A percentile compares a stretch with the other conserved stretches of the same genome.
These are phyloP conservation scores for Elymnias hypermnestra DNA, from an alignment of 1,140 invertebrate genomes.

Conservation along the genomic window DNA sequence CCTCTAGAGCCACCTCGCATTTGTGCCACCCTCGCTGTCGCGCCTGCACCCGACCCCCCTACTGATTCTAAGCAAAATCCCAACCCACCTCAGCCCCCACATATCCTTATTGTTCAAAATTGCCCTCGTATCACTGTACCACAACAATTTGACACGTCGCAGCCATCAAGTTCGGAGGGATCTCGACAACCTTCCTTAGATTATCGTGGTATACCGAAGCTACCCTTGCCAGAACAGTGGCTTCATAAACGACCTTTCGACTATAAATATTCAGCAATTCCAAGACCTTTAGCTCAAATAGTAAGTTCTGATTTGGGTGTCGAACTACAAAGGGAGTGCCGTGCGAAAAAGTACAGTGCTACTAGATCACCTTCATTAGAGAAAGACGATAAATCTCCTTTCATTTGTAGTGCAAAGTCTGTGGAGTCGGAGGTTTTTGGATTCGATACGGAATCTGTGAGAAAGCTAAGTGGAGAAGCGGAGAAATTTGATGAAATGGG, in stretches of 20 bases:
- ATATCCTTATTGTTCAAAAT: constrained; percentile 48
- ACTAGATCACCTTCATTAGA: constrained; percentile 70
- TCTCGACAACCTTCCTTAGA: constrained; percentile 24
- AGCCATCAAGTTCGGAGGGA: constrained; percentile 27
- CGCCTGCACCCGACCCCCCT: constrained; percentile 28
- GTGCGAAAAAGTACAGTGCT: constrained; percentile 64
- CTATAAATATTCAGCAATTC: constrained; percentile 53
- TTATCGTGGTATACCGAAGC: constrained; percentile 43
- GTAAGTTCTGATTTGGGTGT: constrained; percentile 47
- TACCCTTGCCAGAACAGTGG: constrained; percentile 61
- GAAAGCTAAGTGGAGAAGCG: constrained; percentile 37
- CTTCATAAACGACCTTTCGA: constrained; percentile 51
- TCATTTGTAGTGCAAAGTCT: constrained; percentile 44
- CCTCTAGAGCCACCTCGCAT: constrained; percentile 20
- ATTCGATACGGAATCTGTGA: constrained; percentile 47
- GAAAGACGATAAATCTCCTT: constrained; percentile 71
- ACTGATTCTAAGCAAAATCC: constrained; percentile 19
- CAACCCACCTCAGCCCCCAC: constrained; percentile 31
- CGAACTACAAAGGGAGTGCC: constrained; percentile 42
- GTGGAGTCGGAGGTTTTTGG: constrained; percentile 53
- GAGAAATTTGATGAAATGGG: constrained; percentile 32
- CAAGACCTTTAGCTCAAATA: constrained; percentile 50
- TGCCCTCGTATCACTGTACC: constrained; percentile 31
- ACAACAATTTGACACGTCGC: constrained; percentile 20
- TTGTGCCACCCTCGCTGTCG: constrained; percentile 19